Conservation (phyloP, 2,888 invertebrate genomes). For the Chrysolina oricalcia region DNA sequence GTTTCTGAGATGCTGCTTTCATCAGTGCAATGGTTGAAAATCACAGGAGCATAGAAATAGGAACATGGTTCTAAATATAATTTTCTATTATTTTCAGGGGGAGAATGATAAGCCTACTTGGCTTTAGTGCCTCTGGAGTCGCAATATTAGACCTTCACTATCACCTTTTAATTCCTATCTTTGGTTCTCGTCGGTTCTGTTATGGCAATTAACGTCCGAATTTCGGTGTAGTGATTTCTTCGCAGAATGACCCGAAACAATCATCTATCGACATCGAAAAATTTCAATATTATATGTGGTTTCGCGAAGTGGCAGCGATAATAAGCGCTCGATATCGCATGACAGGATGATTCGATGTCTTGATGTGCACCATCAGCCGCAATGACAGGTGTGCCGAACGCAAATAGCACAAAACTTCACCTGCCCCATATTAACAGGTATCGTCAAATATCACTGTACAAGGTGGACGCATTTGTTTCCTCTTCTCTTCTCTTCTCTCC, state of each 20-base stretch:
- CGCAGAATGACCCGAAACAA: not conserved
- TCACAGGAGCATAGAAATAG: too few species aligned
- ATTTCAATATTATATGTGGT: conserved; percentile 17
- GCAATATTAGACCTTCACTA: too few species aligned
- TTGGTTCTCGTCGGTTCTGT: too few species aligned
- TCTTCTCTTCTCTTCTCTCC: conserved; percentile 31
- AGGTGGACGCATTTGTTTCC: conserved; percentile 43
- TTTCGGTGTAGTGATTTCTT: not conserved
- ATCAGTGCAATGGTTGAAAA: too few species aligned
- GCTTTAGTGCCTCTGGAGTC: too few species aligned
- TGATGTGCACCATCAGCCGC: conserved; percentile 63
- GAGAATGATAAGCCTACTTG: too few species aligned
- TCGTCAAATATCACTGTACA: conserved; percentile 58
- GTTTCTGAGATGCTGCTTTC: too few species aligned
- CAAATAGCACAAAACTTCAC: conserved; percentile 62
- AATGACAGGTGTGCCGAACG: conserved; percentile 65
- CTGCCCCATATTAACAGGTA: conserved; percentile 65
- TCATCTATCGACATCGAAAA: not conserved
- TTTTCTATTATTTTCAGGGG: too few species aligned
- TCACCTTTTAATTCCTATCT: too few species aligned
- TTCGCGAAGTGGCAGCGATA: conserved; percentile 46
- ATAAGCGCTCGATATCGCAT: conserved; percentile 57
- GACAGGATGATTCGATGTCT: conserved; percentile 60
- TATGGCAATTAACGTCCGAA: too few species aligned
- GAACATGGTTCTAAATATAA: too few species aligned